Base-by-base conservation (phyloP, 2,888 invertebrate species). In the Megamerina dolium region DNA sequence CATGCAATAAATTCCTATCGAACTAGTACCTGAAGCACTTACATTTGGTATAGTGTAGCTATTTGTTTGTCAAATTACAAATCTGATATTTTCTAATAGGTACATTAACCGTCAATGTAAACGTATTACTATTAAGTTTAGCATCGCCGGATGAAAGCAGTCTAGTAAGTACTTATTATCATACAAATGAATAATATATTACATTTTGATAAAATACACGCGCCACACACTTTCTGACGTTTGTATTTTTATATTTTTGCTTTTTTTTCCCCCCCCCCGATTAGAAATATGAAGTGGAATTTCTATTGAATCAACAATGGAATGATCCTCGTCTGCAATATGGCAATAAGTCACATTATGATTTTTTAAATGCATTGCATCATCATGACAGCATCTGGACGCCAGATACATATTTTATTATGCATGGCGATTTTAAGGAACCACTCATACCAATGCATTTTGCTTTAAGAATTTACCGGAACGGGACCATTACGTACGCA, bases 241-340 rank as follows among this genome's bases (percentile, higher is more conserved):
- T 18, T 36, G n/a, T 19, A 19, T 36, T 21, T 19, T 2, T 23
- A 5, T 37, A 19, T 16, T 45, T 18, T 13, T 18, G 26, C 4
- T 31, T 8, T 5, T 42, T 35, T 26, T 29, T 30, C n/a, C 21
- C 17, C 29, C 19, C 10, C 23, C 10, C 10, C 23, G 10, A 23
- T 8, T 77, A 92, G 91, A 93, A 92, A 87, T 93, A 93, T 77
- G 92, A 93, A 75, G 91, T 93, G 66, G 93, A 93, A 73, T 92
- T 93, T 73, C 78, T 93, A 56, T 80, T 93, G 60, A 89, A 92
- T 71, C 90, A 92, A 73, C 88, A 89, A 75, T 93, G 93, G 93
- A 84, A 82, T 73, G 93, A 93, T 72, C 89, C 89, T 32, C 81
- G 93, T 53, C 75, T 93, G 59, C 82, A 84, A 58, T 91, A 91